Evolutionary conservation across 2,888 invertebrate genomes (phyloP), one percentile per base, ranked within the genome.

Genomic region (Aromia moschata): DNA sequence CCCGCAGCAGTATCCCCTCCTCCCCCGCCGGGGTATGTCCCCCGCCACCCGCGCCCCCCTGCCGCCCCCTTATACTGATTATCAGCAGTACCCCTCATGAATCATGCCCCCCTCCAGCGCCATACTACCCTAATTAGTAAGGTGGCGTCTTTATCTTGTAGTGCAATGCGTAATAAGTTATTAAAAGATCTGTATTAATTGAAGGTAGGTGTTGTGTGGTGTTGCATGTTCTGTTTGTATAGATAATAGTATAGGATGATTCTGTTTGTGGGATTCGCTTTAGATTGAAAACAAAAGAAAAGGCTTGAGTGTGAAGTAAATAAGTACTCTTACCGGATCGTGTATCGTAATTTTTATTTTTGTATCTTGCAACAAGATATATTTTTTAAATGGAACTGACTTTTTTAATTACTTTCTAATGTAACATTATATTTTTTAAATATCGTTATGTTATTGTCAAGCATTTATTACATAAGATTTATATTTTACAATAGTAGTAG

Each of bases 61-160:
- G 0, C 74, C 75, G 1, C 69, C 73, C 1, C 68, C 69, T 2
- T 75, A 74, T 59, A 70, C 72, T 4, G 77, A 79, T 4, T 79
- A 79, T 66, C 75, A 78, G 51, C 77, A 78, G 57, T 78, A 78
- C 46, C 68, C 68, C 66, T 66, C 49, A 67, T 66, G 56, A 66
- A 63, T 40, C 63, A 60, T 46, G 46, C 64, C 43, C 64, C 70
- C 62, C 67, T 44, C 57, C 65, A 9, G 47, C 69, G 45, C 58
- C 69, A 33, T 74, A 70, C 60, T 72, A 72, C 59, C 70, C 73
- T 31, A 73, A 72, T 58, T 68, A 69, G 60, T 73, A 69, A 71
- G 53, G 54, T 54, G 41, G 40, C 47, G 40, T 40, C 37, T 47
- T 47, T 54, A 17, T 38, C 41, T 53, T 41, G 65, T 65, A 66